phyloP scores from a whole-genome alignment of 2,888 invertebrate genomes.

The Dicyrtomina minuta region DNA sequence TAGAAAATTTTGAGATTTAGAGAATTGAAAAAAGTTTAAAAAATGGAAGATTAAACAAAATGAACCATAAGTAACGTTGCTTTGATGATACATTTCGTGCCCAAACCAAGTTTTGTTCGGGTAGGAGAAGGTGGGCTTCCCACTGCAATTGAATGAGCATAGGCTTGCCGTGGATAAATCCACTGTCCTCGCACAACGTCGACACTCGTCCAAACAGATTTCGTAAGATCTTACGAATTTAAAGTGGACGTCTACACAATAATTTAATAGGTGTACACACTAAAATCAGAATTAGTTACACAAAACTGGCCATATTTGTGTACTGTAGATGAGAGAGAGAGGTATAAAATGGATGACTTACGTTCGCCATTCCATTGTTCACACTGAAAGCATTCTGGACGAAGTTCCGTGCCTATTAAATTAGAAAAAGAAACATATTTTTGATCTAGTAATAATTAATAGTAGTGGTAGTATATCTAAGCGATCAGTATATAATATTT shows the following conservation, averaged over 20 bases:
- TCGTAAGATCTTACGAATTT: conserved; percentile 9
- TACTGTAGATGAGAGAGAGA: too few species aligned
- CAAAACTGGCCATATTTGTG: not conserved
- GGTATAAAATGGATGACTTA: too few species aligned
- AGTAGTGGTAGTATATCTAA: not conserved
- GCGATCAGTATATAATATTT: not conserved
- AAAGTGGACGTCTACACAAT: not conserved
- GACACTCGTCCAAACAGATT: conserved; percentile 20
- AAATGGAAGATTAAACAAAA: too few species aligned
- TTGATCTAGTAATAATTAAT: not conserved
- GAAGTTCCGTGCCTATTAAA: too few species aligned
- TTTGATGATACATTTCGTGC: conserved; percentile 10
- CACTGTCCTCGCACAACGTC: conserved; percentile 5
- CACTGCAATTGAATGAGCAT: conserved; percentile 15
- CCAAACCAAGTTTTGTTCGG: conserved; percentile 16
- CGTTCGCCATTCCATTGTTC: conserved; percentile 9
- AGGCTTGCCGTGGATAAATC: conserved; percentile 16
- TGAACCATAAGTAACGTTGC: too few species aligned
- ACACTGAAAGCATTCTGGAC: too few species aligned
- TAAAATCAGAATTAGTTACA: too few species aligned
- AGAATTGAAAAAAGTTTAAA: too few species aligned
- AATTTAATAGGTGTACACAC: too few species aligned
- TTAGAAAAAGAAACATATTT: too few species aligned
- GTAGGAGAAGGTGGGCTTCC: conserved; percentile 28
- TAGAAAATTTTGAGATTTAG: too few species aligned